Evolutionary conservation across 2,797 vertebrate genomes (phyloP).

Genomic region (Dicrostonyx torquatus): DNA sequence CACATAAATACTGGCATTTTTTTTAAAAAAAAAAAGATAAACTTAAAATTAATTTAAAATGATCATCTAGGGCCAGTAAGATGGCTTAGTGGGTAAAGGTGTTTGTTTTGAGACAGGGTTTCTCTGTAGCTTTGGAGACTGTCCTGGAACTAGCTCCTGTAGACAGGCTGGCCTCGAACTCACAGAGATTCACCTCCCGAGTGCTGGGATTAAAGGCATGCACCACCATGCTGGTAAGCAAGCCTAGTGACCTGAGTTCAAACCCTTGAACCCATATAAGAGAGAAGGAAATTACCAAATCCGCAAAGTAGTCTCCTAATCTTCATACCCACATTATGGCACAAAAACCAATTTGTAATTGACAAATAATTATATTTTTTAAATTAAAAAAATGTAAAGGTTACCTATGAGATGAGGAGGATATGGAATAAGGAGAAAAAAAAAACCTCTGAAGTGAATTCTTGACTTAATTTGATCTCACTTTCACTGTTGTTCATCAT

Average conservation of each 20-base stretch:
- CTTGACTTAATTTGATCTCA: not conserved
- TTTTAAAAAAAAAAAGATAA: not conserved
- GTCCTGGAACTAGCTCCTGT: too few relatives aligned
- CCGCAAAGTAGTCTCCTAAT: not conserved
- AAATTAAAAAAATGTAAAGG: not conserved
- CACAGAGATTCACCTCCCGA: too few relatives aligned
- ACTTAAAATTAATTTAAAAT: not conserved
- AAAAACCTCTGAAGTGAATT: not conserved
- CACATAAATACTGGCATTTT: not conserved
- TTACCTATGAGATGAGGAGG: not conserved
- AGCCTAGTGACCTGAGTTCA: not conserved
- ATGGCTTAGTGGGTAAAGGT: not conserved
- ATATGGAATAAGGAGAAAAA: not conserved
- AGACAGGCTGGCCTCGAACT: too few relatives aligned
- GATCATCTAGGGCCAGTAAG: not conserved
- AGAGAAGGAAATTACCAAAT: not conserved
- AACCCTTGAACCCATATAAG: not conserved
- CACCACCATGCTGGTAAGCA: not conserved
- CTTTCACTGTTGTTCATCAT: conserved; percentile 17
- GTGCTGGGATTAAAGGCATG: too few relatives aligned
- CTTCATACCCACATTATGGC: not conserved
- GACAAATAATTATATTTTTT: not conserved
- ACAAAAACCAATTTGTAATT: not conserved
- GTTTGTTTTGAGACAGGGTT: not conserved
- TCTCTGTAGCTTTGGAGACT: too few relatives aligned